phyloP scores from a whole-genome alignment of 2,888 invertebrate genomes.

The Campoplex nolae region DNA sequence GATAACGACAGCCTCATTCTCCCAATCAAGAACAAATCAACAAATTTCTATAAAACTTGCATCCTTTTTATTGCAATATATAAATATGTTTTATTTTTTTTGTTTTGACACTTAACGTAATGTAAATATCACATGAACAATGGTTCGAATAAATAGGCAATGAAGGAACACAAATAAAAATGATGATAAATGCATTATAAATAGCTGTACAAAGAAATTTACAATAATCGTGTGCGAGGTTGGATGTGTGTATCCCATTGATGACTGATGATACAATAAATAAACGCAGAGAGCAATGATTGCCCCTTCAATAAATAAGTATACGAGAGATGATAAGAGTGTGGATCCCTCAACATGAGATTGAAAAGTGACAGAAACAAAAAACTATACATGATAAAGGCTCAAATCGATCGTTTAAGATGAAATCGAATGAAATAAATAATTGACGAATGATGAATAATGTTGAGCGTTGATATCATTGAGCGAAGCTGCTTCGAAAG shows the following conservation, averaged over 20 bases:
- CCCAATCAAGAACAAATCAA: not conserved
- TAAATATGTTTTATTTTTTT: slow-evolving; percentile 13
- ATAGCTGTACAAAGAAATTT: slow-evolving; percentile 4
- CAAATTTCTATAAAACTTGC: not conserved
- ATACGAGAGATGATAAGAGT: not conserved
- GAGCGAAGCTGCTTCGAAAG: not conserved
- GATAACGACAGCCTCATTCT: not conserved
- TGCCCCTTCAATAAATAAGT: slow-evolving; percentile 43
- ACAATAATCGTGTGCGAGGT: not conserved
- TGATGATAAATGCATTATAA: not conserved
- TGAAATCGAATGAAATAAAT: slow-evolving; percentile 60
- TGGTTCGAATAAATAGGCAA: slow-evolving; percentile 51
- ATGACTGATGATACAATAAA: slow-evolving; percentile 55
- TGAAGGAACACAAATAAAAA: not conserved
- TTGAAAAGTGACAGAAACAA: slow-evolving; percentile 1
- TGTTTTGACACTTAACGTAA: not conserved
- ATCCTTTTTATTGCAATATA: slow-evolving; percentile 1
- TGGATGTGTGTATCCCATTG: not conserved
- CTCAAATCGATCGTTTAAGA: not conserved
- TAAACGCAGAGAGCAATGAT: slow-evolving; percentile 22
- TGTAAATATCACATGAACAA: slow-evolving; percentile 61
- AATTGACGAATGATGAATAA: slow-evolving; percentile 44
- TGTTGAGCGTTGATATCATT: slow-evolving; percentile 54
- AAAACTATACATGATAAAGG: not conserved
- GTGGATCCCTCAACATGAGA: not conserved